phyloP scores from a whole-genome alignment of 2,113 vertebrate species.

The Percopsis transmontana region DNA sequence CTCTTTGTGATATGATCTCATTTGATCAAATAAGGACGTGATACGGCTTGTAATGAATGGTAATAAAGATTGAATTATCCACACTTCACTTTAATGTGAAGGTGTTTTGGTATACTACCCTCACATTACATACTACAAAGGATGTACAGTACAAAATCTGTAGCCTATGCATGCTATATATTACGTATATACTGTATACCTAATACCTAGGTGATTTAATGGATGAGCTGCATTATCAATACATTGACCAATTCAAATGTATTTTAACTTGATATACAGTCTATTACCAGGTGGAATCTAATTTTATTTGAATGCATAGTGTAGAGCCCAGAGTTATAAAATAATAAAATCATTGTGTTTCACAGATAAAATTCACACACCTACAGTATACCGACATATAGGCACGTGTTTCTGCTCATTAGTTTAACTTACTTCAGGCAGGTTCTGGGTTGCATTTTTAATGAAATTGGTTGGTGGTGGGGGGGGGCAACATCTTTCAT shows the following conservation, averaged over 20 bases:
- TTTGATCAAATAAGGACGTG: constrained; percentile 49
- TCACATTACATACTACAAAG: neutral
- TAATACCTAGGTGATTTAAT: neutral
- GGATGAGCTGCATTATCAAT: constrained; percentile 1
- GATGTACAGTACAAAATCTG: neutral
- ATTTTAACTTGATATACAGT: constrained; percentile 2
- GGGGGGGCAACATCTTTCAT: constrained; percentile 50
- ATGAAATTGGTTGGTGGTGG: neutral
- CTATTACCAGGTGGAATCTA: constrained; percentile 9
- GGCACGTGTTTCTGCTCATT: neutral
- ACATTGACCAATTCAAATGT: constrained; percentile 1
- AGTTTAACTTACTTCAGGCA: neutral
- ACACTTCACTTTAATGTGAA: constrained; percentile 19
- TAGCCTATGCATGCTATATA: neutral
- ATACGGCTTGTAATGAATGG: constrained; percentile 41
- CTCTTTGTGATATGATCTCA: constrained; percentile 49
- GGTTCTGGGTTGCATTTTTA: neutral
- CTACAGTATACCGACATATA: constrained; percentile 23
- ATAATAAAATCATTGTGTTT: constrained; percentile 19
- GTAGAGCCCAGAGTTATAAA: constrained; percentile 8
- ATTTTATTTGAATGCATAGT: constrained; percentile 30
- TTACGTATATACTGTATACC: neutral
- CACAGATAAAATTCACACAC: constrained; percentile 14
- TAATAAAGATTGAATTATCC: constrained; percentile 57
- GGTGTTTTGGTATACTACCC: neutral